Conservation (phyloP, 2,888 invertebrate genomes). For the Erebia aethiops region DNA sequence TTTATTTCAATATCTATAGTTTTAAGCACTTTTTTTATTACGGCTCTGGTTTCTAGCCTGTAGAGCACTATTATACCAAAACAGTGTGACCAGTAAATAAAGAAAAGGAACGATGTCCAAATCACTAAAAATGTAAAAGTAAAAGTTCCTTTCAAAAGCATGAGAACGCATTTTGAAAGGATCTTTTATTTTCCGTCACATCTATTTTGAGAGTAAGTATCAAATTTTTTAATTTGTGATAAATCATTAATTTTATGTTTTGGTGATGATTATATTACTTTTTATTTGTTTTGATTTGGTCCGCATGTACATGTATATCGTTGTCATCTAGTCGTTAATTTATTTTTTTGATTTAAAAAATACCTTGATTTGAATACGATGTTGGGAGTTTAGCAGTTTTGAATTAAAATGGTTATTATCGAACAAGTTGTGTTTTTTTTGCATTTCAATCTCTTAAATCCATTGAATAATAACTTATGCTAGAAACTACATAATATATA, state of each 20-base stretch:
- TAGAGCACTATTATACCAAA: conserved; percentile 65
- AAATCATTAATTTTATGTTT: conserved; percentile 23
- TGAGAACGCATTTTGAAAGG: too few species aligned
- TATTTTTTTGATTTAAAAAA: conserved; percentile 59
- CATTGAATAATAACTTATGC: too few species aligned
- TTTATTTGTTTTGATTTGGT: conserved; percentile 49
- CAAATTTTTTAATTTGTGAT: conserved; percentile 28
- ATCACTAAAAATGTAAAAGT: too few species aligned
- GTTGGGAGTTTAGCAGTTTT: conserved; percentile 74
- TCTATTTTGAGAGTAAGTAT: conserved; percentile 10
- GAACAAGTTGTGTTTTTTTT: conserved; percentile 47
- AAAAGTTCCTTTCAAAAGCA: too few species aligned
- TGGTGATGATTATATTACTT: conserved; percentile 44
- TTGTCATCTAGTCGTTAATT: conserved; percentile 78
- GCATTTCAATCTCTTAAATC: not conserved
- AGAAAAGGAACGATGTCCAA: conserved; percentile 43
- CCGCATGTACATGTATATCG: conserved; percentile 57
- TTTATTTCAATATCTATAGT: conserved; percentile 24
- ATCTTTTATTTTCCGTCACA: not conserved
- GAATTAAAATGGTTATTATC: conserved; percentile 76
- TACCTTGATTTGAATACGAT: conserved; percentile 59
- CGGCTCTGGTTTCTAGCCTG: conserved; percentile 2
- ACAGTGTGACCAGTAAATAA: conserved; percentile 64
- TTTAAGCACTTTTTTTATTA: conserved; percentile 1
- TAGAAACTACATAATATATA: too few species aligned